phyloP scores from a whole-genome alignment of 2,113 vertebrate species.

The Cervus canadensis region DNA sequence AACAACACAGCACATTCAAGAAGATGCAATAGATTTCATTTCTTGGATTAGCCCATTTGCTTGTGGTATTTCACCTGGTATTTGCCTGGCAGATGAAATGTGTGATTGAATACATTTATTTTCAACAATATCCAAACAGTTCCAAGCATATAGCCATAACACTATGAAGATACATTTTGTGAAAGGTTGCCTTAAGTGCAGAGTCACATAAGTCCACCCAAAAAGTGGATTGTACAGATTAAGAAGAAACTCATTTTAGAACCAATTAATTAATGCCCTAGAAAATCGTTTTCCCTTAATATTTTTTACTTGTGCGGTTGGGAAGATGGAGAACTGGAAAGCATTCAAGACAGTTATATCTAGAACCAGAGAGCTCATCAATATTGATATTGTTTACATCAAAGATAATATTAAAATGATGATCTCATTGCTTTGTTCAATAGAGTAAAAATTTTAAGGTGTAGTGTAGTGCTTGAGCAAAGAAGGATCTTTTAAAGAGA shows the following conservation, averaged over 20 bases:
- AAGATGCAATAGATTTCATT: background rate
- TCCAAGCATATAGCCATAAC: background rate
- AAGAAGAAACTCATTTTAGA: slow-evolving; percentile 41
- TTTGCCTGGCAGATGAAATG: background rate
- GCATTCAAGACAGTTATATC: background rate
- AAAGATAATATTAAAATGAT: slow-evolving; percentile 19
- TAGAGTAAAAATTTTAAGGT: slow-evolving; percentile 4
- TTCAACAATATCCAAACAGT: slow-evolving; percentile 22
- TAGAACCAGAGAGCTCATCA: background rate
- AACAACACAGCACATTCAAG: background rate
- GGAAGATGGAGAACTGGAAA: background rate
- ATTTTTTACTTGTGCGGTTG: background rate
- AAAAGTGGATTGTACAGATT: background rate
- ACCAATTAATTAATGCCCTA: background rate
- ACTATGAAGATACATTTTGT: background rate
- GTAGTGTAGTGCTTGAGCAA: background rate
- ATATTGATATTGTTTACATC: background rate
- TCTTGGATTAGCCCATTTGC: background rate
- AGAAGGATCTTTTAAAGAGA: background rate
- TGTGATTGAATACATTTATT: slow-evolving; percentile 14
- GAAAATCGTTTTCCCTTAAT: background rate
- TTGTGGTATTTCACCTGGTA: background rate
- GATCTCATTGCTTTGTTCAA: background rate
- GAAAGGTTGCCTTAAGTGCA: background rate
- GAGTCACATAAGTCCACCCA: background rate